These are phyloP conservation scores for Parus major DNA, from an alignment of 2,113 vertebrate species.

Conservation along the genomic window DNA sequence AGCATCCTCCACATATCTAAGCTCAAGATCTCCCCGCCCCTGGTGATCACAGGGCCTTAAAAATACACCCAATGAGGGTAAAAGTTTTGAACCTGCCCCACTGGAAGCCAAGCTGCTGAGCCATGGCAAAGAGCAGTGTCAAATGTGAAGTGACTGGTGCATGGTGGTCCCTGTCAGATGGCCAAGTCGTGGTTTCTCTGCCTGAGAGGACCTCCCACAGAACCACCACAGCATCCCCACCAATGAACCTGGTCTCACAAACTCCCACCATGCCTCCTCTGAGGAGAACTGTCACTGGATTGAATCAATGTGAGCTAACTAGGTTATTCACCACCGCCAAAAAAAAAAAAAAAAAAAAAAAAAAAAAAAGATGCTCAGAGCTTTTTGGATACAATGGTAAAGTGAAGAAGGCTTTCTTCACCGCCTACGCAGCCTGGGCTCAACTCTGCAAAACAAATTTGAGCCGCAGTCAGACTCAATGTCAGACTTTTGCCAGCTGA, in stretches of 20 bases:
- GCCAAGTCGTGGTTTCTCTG: neutral
- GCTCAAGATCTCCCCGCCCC: neutral
- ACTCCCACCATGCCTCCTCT: neutral
- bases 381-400: slow-evolving; percentile 31
- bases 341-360: neutral
- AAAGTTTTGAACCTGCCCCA: neutral
- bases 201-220: neutral
- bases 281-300: neutral
- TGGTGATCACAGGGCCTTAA: neutral
- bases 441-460: slow-evolving; percentile 43
- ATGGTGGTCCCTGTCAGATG: neutral
- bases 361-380: slow-evolving; percentile 2
- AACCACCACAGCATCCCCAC: neutral
- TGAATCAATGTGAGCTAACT: slow-evolving; percentile 31
- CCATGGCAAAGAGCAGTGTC: neutral
- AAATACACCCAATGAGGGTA: neutral
- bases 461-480: slow-evolving; percentile 59
- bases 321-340: slow-evolving; percentile 52
- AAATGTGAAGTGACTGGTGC: neutral
- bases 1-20: neutral
- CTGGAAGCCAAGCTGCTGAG: neutral
- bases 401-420: slow-evolving; percentile 55
- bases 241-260: accelerated
- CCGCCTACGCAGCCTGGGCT: slow-evolving; percentile 46
- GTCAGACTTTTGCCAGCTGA: slow-evolving; percentile 67